Evolutionary conservation across 2,888 invertebrate genomes (phyloP).

Genomic region (Drosophila nigritarsus): DNA sequence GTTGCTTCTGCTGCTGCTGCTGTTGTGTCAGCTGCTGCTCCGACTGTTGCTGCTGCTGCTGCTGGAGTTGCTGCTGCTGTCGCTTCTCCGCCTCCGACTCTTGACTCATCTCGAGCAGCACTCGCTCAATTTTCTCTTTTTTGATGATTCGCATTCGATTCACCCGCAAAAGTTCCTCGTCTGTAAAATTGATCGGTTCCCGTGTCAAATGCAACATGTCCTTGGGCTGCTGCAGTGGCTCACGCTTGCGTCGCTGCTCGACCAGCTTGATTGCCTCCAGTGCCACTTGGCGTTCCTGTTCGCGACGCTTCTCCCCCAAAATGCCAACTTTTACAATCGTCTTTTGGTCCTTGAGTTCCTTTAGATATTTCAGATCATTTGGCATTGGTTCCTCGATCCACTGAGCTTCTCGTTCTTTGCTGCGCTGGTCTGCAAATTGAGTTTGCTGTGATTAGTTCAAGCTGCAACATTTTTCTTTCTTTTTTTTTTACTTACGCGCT

Average conservation of each 20-base stretch:
- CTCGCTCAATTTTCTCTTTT: slow-evolving; percentile 57
- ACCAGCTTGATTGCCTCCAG: slow-evolving; percentile 62
- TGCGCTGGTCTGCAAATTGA: neutral
- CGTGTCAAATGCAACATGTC: slow-evolving; percentile 51
- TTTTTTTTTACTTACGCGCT: slow-evolving; percentile 30
- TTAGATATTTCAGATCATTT: neutral
- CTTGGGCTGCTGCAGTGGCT: slow-evolving; percentile 10
- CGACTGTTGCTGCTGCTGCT: neutral
- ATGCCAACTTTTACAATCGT: no score
- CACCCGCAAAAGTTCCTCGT: slow-evolving; percentile 54
- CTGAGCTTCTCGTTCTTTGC: neutral
- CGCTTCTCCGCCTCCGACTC: slow-evolving; percentile 24
- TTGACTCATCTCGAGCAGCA: slow-evolving; percentile 60
- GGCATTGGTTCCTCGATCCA: neutral
- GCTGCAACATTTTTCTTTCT: neutral
- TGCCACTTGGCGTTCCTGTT: slow-evolving; percentile 61
- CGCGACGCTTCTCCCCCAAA: slow-evolving; percentile 50
- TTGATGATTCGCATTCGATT: slow-evolving; percentile 55
- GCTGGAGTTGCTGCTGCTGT: neutral
- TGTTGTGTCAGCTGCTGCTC: no score
- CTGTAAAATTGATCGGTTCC: slow-evolving; percentile 41
- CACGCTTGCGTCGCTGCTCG: slow-evolving; percentile 67
- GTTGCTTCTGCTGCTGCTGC: neutral
- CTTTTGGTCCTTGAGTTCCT: neutral
- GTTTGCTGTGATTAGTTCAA: neutral